phyloP scores from a whole-genome alignment of 2,888 invertebrate species.

The Drosophila monieri region DNA sequence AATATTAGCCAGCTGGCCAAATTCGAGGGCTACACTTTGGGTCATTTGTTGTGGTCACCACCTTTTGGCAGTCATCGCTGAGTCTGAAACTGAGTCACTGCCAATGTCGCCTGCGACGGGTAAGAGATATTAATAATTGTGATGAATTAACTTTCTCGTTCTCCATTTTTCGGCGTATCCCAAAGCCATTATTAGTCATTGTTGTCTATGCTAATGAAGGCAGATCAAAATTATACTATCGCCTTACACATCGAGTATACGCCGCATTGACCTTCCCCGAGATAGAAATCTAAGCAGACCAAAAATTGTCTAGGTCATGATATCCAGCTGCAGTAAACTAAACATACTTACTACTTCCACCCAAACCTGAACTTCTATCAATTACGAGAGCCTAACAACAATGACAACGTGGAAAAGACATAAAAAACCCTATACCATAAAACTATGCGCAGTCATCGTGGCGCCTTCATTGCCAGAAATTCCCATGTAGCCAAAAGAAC shows the following conservation, averaged over 20 bases:
- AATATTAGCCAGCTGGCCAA: constrained; percentile 37
- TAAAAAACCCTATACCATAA: constrained; percentile 52
- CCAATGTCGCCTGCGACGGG: constrained; percentile 20
- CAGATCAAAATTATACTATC: constrained; percentile 13
- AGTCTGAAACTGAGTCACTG: constrained; percentile 34
- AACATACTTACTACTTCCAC: not conserved
- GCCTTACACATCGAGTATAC: constrained; percentile 27
- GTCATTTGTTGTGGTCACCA: constrained; percentile 20
- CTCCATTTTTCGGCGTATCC: constrained; percentile 2
- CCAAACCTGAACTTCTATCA: constrained; percentile 46
- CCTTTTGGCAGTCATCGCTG: constrained; percentile 12
- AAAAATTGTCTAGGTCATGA: constrained; percentile 71
- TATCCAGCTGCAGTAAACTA: constrained; percentile 51
- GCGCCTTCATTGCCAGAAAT: constrained; percentile 58
- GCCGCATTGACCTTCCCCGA: constrained; percentile 48
- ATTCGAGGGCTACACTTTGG: constrained; percentile 22
- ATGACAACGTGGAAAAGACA: constrained; percentile 50
- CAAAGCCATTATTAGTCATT: constrained; percentile 28
- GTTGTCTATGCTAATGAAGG: constrained; percentile 25
- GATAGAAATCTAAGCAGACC: constrained; percentile 44
- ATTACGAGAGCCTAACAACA: constrained; percentile 45
- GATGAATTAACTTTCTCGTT: constrained; percentile 26
- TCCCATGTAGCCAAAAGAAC: constrained; percentile 33
- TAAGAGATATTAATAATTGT: constrained; percentile 16
- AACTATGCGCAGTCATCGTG: constrained; percentile 76